Evolutionary conservation across 2,797 vertebrate species (phyloP).

Genomic region (Epinephelus malabaricus): DNA sequence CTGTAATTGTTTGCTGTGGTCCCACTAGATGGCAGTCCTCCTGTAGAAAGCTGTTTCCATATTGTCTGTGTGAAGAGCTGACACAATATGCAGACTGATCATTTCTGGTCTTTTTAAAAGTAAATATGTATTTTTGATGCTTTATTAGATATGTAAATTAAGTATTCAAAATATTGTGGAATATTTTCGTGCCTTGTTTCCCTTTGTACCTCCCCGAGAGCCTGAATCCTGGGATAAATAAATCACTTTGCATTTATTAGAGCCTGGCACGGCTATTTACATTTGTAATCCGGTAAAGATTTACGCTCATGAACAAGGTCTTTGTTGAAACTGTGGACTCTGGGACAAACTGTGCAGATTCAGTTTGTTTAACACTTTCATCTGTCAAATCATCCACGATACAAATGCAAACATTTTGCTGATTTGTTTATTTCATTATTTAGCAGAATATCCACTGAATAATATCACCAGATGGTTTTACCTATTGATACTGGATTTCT

Average conservation of each 20-base stretch:
- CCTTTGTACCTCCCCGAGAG: neutral
- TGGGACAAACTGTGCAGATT: constrained; percentile 29
- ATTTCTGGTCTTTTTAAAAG: neutral
- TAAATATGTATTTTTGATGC: constrained; percentile 1
- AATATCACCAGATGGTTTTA: constrained; percentile 12
- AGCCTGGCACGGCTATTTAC: constrained; percentile 60
- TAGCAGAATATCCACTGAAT: neutral
- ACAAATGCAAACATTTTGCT: constrained; percentile 17
- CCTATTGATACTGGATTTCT: constrained; percentile 9
- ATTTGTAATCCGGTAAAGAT: constrained; percentile 67
- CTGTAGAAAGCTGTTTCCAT: neutral
- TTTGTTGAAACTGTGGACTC: constrained; percentile 58
- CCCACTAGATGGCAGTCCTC: constrained; percentile 67
- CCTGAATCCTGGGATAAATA: constrained; percentile 24
- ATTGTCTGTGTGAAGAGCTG: neutral
- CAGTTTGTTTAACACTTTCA: constrained; percentile 22
- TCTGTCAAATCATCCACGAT: constrained; percentile 8
- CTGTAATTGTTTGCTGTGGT: neutral
- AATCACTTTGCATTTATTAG: constrained; percentile 47
- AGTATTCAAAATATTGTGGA: neutral
- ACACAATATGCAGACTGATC: neutral
- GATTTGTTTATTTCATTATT: neutral
- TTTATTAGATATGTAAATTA: neutral
- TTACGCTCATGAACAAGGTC: constrained; percentile 62
- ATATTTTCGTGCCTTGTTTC: neutral